Evolutionary conservation across 2,888 invertebrate species (phyloP).

Genomic region (Drosophila mayaguana): DNA sequence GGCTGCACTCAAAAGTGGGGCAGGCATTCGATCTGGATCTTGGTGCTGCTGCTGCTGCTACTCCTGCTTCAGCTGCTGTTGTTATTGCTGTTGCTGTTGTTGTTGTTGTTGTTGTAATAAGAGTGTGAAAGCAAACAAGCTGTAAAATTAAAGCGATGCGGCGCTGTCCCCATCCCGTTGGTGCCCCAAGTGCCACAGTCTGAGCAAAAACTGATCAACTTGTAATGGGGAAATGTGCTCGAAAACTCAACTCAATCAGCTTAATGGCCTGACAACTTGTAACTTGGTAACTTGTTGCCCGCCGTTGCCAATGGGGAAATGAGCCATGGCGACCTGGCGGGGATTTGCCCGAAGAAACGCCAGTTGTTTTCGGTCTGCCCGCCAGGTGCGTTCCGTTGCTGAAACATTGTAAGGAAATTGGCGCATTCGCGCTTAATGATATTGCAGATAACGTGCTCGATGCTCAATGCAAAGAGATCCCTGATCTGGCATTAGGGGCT

Average conservation of each 20-base stretch:
- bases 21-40: slow-evolving; percentile 37
- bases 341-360: slow-evolving; percentile 30
- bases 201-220: slow-evolving; percentile 68
- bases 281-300: slow-evolving; percentile 47
- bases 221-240: slow-evolving; percentile 77
- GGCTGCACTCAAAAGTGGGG: slow-evolving; percentile 63
- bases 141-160: slow-evolving; percentile 71
- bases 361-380: slow-evolving; percentile 30
- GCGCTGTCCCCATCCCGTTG: slow-evolving; percentile 21
- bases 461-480: background rate
- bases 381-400: slow-evolving; percentile 45
- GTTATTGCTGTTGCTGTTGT: slow-evolving; percentile 26
- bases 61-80: too few relatives aligned
- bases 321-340: slow-evolving; percentile 21
- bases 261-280: slow-evolving; percentile 76
- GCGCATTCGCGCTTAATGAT: slow-evolving; percentile 25
- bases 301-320: slow-evolving; percentile 28
- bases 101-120: slow-evolving; percentile 61
- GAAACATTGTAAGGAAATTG: slow-evolving; percentile 43
- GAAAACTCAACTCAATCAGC: slow-evolving; percentile 78
- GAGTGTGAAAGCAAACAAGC: slow-evolving; percentile 82
- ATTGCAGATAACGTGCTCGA: slow-evolving; percentile 17
- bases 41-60: slow-evolving; percentile 14
- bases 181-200: background rate
- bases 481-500: background rate